Evolutionary conservation across 2,888 invertebrate species (phyloP).

Genomic region (Dilophus febrilis): DNA sequence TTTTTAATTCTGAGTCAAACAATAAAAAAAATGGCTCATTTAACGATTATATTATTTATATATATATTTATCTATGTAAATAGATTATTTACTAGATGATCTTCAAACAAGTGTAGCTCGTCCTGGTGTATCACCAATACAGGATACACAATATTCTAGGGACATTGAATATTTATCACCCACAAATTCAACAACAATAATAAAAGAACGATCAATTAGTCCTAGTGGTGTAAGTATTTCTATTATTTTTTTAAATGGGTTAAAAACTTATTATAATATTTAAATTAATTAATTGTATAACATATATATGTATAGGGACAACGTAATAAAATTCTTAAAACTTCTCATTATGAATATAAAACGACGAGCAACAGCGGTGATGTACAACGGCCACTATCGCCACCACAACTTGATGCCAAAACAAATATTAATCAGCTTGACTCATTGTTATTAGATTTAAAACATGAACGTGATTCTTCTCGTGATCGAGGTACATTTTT

Average conservation of each 20-base stretch:
- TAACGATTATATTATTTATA: no score
- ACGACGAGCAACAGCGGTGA: neutral
- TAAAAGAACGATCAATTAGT: constrained; percentile 13
- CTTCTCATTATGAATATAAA: neutral
- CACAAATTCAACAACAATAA: constrained; percentile 11
- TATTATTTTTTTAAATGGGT: no score
- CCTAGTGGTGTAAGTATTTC: constrained; percentile 6
- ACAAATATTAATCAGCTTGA: constrained; percentile 61
- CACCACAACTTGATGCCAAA: constrained; percentile 13
- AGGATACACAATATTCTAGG: constrained; percentile 4
- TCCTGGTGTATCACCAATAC: constrained; percentile 4
- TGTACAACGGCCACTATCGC: no score
- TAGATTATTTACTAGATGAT: constrained; percentile 14
- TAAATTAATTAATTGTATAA: no score
- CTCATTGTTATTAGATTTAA: constrained; percentile 54
- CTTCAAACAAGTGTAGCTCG: constrained; percentile 12
- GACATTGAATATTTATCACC: constrained; percentile 13
- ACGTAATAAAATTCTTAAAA: neutral
- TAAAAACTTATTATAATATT: no score
- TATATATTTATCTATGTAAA: no score
- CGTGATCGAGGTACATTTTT: constrained; percentile 22
- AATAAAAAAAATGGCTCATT: no score
- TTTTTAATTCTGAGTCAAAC: no score
- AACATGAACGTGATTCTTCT: constrained; percentile 29
- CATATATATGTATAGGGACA: no score